These are phyloP conservation scores for Corticium candelabrum DNA, from an alignment of 37 sponge, comb jelly and placozoan genomes.

Conservation along the genomic window DNA sequence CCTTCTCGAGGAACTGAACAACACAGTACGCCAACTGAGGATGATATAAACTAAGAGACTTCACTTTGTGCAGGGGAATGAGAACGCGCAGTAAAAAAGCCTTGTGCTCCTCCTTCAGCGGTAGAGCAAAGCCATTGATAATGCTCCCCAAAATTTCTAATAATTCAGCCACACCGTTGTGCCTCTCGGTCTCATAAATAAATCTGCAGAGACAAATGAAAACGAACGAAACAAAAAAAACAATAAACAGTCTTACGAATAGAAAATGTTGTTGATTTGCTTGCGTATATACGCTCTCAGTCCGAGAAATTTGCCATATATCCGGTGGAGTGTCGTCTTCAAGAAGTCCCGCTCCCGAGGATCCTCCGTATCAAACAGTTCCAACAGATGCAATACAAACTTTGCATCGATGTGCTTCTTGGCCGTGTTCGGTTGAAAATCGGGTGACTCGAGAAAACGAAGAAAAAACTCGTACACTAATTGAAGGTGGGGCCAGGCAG, in stretches of 20 bases:
- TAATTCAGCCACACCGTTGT: constrained; percentile 90
- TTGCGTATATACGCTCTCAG: constrained; percentile 87
- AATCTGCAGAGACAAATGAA: constrained; percentile 22
- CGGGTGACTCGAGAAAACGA: constrained; percentile 86
- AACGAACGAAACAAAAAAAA: background rate
- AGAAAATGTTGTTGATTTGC: constrained; percentile 96
- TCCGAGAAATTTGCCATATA: constrained; percentile 96
- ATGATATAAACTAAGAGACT: constrained; percentile 45
- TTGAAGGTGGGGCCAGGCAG: constrained; percentile 97
- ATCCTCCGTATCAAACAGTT: constrained; percentile 94
- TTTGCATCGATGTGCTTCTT: constrained; percentile 90
- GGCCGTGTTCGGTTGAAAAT: constrained; percentile 78
- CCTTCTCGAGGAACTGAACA: constrained; percentile 97
- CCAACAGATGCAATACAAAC: constrained; percentile 89
- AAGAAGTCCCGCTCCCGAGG: constrained; percentile 94
- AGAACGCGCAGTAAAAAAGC: constrained; percentile 73
- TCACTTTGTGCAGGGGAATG: constrained; percentile 92
- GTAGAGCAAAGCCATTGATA: constrained; percentile 97
- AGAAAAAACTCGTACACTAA: constrained; percentile 93
- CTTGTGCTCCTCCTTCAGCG: constrained; percentile 96
- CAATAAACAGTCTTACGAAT: constrained; percentile 23
- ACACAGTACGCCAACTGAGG: constrained; percentile 78
- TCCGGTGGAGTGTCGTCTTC: constrained; percentile 89
- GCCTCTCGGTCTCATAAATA: constrained; percentile 88
- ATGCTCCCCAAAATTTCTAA: constrained; percentile 96